A percentile compares a stretch with the other conserved stretches of the same genome.
These are phyloP conservation scores for Drosophila meridiana DNA, from an alignment of 2,888 invertebrate species.

Conservation along the genomic window DNA sequence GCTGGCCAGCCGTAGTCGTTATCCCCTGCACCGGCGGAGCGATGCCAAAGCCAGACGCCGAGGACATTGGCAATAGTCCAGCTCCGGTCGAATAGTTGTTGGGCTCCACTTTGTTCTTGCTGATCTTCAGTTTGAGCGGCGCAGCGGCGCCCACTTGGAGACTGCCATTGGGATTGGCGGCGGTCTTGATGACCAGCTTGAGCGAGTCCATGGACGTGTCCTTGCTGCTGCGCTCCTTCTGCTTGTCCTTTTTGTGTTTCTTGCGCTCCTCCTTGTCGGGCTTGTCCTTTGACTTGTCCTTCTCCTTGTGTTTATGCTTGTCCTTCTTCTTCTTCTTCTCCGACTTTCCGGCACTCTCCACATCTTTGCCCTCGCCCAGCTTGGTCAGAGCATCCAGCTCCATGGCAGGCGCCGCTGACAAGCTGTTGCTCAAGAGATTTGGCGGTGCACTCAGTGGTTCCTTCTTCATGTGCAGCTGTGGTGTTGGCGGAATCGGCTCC, in stretches of 20 bases:
- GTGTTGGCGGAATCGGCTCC: conserved; percentile 71
- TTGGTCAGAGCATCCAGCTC: conserved; percentile 64
- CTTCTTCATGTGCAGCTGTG: conserved; percentile 50
- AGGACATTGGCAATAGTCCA: conserved; percentile 28
- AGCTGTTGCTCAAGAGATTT: conserved; percentile 12
- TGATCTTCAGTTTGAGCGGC: conserved; percentile 92
- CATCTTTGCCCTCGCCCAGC: conserved; percentile 44
- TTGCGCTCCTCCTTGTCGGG: conserved; percentile 89
- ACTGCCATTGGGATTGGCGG: conserved; percentile 59
- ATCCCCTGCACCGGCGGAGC: conserved; percentile 24
- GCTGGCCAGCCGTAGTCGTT: conserved; percentile 9
- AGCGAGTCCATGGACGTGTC: conserved; percentile 70
- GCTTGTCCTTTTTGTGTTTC: conserved; percentile 89
- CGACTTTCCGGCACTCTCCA: conserved; percentile 66
- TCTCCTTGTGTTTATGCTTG: conserved; percentile 92
- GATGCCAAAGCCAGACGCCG: conserved; percentile 40
- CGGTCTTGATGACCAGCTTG: conserved; percentile 92
- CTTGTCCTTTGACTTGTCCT: conserved; percentile 89
- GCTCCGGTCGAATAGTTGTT: conserved; percentile 76
- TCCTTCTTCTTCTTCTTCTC: conserved; percentile 90
- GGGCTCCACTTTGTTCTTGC: conserved; percentile 89
- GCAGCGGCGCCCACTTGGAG: conserved; percentile 50
- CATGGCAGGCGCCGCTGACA: conserved; percentile 25
- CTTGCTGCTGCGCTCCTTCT: conserved; percentile 77
- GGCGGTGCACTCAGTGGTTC: conserved; percentile 39